Base-by-base conservation (phyloP, 2,888 invertebrate genomes). In the Aleiodes alternator region DNA sequence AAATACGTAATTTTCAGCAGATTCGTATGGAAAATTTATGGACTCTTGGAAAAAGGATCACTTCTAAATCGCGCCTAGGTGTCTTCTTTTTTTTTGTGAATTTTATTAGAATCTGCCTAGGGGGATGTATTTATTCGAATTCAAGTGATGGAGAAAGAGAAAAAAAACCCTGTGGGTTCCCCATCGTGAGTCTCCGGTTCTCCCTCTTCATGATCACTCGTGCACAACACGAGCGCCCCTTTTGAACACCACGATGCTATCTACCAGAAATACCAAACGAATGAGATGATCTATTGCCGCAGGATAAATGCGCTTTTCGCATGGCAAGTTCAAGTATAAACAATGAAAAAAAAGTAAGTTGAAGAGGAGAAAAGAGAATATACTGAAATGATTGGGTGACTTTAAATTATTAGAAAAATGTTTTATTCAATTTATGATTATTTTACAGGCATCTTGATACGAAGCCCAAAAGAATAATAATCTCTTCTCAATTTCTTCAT, bases 141-240 rank as follows among this genome's bases (percentile, higher is more conserved):
- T 43, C 43, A 43, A 43, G 43, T 43, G 43, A 43, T 43, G 43
- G 43, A 55, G 16, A 51, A 4, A 16, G 55, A 16, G 16, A 55
- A 23, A 2, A 23, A 14, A 14, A 55, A 16, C 16, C 11, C 8
- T 8, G 16, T 55, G 55, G 55, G 55, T 55, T 55, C 55, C 55
- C 55, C 12, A 14, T n/a, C 14, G 55, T 31, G 57, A 57, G 16
- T 57, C 23, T 57, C 55, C 68, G 57, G 23, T 16, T 68, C 66
- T 73, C 56, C 31, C 73, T 66, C 73, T 73, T 75, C 77, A 72
- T 79, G 76, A 50, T 79, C 79, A 74, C 73, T 79, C 76, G 75
- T 76, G 77, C 76, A 72, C 64, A 61, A 75, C 69, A 55, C 61
- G 57, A 68, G 48, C 50, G 69, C 68, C 55, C 68, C 43, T 70